Evolutionary conservation across 2,113 vertebrate species (phyloP), one percentile per base, ranked within the genome.

Genomic region (Coturnix japonica): DNA sequence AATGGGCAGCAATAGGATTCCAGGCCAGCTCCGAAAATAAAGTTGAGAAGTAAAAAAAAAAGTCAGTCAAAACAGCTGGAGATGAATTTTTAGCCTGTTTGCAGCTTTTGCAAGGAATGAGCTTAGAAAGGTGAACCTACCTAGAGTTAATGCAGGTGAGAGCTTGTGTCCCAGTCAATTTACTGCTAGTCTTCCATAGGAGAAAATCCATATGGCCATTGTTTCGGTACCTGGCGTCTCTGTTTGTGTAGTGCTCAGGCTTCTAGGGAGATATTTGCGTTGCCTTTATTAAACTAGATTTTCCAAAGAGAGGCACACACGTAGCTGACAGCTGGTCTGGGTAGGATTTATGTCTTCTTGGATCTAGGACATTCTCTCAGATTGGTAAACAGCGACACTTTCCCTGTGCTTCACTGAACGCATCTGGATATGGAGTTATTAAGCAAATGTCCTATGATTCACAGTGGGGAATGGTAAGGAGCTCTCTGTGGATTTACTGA

Each of bases 361-460:
- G 49, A 63, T 72, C 26, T 37, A 63, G 41, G 54, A 49, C 4
- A 6, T 79, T 81, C 6, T 69, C 63, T 41, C 71, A 78, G 78
- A 25, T 28, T 54, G 44, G 64, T 43, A 46, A 88, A 77, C 25
- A 78, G 9, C 3, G 3, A 15, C 31, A 19, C 43, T 56, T 37
- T 51, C 37, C 70, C 71, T 84, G 39, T 47, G 63, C 71, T 82
- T 87, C 30, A 8, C 37, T 70, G 44, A 37, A 66, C 33, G 33
- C 11, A 9, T 81, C 66, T 86, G 18, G 13, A 16, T 71, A 16
- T 7, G 51, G 70, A 72, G 35, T 51, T 66, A 33, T 56, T 26
- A 78, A 83, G 31, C 56, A 85, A 93, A 82, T 15, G 28, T 9
- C 71, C 37, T 85, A 70, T 84, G 67, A 67, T 83, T 91, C 2